phyloP scores from a whole-genome alignment of 2,888 invertebrate genomes.

The Heliconius ethilla region DNA sequence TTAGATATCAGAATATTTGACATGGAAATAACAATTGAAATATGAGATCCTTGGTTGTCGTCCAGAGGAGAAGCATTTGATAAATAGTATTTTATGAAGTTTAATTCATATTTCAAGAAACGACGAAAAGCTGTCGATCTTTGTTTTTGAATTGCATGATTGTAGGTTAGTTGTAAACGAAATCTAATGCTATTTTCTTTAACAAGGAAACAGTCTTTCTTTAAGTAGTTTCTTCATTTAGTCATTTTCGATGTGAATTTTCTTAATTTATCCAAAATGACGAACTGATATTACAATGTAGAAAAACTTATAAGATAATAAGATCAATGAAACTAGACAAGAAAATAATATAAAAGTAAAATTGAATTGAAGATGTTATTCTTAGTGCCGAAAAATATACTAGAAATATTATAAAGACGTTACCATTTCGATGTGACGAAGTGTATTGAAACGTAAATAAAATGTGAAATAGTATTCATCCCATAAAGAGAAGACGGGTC shows the following conservation, averaged over 20 bases:
- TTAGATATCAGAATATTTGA: neutral
- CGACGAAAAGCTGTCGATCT: neutral
- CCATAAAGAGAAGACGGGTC: neutral
- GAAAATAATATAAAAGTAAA: neutral
- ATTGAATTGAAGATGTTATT: neutral
- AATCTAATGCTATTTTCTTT: too few species aligned
- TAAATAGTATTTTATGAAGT: neutral
- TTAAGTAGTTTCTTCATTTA: too few species aligned
- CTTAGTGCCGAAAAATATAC: neutral
- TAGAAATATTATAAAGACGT: neutral
- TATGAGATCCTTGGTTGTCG: neutral
- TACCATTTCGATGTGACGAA: neutral
- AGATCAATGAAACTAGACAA: too few species aligned
- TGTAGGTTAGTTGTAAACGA: neutral
- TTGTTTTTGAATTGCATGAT: neutral
- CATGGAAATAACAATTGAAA: slow-evolving; percentile 1
- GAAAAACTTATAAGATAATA: neutral
- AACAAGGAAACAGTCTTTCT: too few species aligned
- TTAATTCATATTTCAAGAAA: neutral
- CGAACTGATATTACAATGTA: neutral
- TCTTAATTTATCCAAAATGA: too few species aligned
- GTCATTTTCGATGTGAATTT: too few species aligned
- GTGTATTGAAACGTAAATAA: neutral
- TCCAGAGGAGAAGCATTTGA: neutral
- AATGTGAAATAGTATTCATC: too few species aligned